phyloP scores from a whole-genome alignment of 30 jellyfish, hydroid and myxozoan genomes.

The Pseudorhiza aurosa region DNA sequence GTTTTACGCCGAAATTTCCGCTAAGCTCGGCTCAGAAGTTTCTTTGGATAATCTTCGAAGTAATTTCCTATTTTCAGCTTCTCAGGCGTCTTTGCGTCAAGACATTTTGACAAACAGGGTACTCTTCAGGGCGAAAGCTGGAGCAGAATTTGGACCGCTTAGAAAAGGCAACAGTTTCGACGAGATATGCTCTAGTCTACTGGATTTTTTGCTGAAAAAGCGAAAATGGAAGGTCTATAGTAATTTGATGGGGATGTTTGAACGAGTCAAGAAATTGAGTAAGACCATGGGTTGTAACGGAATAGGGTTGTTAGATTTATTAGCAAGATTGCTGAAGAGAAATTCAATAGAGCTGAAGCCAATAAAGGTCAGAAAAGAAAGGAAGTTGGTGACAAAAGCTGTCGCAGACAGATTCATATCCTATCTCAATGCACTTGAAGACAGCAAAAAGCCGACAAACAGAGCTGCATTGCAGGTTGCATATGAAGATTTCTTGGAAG shows the following conservation, averaged over 20 bases:
- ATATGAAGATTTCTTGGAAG: not conserved
- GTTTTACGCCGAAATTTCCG: not conserved
- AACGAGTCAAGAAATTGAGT: not conserved
- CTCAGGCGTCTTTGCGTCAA: not conserved
- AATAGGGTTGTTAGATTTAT: not conserved
- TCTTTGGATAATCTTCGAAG: not conserved
- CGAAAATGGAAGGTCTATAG: not conserved
- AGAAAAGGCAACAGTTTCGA: not conserved
- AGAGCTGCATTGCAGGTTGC: not conserved
- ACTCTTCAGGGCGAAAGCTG: not conserved
- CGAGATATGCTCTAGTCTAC: not conserved
- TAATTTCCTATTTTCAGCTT: not conserved
- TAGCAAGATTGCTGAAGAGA: not conserved
- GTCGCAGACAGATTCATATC: not conserved
- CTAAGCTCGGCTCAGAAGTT: not conserved
- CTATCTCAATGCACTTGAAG: not conserved
- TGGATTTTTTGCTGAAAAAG: not conserved
- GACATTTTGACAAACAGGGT: not conserved
- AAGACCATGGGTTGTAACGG: not conserved
- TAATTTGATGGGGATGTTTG: not conserved
- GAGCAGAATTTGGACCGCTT: not conserved
- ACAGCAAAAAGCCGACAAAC: not conserved
- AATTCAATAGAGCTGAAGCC: not conserved
- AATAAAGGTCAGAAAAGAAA: not conserved
- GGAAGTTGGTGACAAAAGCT: not conserved